These are phyloP conservation scores for Tonatia bakeri DNA, from an alignment of 2,113 vertebrate genomes.

Conservation along the genomic window DNA sequence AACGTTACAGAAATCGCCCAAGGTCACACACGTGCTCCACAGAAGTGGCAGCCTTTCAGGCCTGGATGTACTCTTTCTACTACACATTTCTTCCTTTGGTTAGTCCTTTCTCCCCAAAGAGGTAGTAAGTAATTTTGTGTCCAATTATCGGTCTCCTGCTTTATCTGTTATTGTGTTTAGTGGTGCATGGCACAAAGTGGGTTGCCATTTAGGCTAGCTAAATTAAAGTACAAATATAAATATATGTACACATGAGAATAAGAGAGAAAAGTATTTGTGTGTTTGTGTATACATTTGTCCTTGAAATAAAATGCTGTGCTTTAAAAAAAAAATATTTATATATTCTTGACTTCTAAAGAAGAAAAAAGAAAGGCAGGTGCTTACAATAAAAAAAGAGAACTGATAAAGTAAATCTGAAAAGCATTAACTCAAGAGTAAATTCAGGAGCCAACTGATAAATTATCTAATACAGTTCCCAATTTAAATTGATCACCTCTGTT, in stretches of 20 bases:
- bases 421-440: slow-evolving; percentile 5
- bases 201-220: neutral
- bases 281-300: neutral
- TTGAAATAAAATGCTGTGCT: neutral
- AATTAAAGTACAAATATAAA: slow-evolving; percentile 1
- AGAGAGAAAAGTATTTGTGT: neutral
- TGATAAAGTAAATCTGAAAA: neutral
- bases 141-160: neutral
- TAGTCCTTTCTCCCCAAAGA: neutral
- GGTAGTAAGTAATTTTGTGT: neutral
- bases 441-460: neutral
- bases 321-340: neutral
- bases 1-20: neutral
- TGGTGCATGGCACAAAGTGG: neutral
- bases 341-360: neutral
- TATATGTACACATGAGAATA: neutral
- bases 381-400: neutral
- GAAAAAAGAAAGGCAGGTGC: neutral
- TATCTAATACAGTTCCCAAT: neutral
- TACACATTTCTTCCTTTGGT: neutral
- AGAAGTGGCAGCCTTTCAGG: neutral
- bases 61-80: neutral
- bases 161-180: neutral
- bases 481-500: slow-evolving; percentile 11
- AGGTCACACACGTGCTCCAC: neutral